These are phyloP conservation scores for Irena cyanogastra DNA, from an alignment of 2,113 vertebrate species.

Conservation along the genomic window DNA sequence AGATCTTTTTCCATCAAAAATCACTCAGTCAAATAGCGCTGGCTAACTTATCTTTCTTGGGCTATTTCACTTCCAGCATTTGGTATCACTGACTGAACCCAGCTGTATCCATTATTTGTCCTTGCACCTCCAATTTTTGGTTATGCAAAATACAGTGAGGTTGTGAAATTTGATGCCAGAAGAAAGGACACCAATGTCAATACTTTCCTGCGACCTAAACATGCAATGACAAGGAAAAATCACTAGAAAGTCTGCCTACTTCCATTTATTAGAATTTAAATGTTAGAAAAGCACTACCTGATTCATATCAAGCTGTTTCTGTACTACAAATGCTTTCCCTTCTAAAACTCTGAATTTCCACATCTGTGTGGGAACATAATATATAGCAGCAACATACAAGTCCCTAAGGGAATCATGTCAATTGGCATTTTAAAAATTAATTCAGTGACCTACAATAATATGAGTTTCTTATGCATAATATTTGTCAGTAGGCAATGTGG, in stretches of 20 bases:
- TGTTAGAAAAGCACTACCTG: neutral
- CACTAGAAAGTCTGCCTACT: neutral
- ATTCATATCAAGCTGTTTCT: conserved; percentile 2
- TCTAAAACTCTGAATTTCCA: conserved; percentile 70
- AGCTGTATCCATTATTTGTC: neutral
- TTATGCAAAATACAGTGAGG: neutral
- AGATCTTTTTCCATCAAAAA: conserved; percentile 13
- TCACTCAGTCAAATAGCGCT: neutral
- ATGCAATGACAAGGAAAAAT: neutral
- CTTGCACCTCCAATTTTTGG: neutral
- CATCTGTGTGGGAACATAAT: conserved; percentile 74
- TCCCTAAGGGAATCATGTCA: conserved; percentile 81
- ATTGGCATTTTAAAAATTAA: conserved; percentile 91
- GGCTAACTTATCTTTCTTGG: neutral
- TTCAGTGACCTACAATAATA: conserved; percentile 94
- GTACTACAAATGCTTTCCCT: conserved; percentile 41
- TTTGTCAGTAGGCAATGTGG: conserved; percentile 66
- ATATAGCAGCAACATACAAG: conserved; percentile 74
- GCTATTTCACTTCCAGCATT: neutral
- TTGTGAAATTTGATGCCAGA: neutral
- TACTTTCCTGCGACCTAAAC: neutral
- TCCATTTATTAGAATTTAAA: conserved; percentile 36
- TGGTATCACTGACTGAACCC: neutral
- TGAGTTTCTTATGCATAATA: conserved; percentile 79
- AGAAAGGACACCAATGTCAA: neutral